Conservation (phyloP, 2,888 invertebrate genomes). For the Torymus texanus region DNA sequence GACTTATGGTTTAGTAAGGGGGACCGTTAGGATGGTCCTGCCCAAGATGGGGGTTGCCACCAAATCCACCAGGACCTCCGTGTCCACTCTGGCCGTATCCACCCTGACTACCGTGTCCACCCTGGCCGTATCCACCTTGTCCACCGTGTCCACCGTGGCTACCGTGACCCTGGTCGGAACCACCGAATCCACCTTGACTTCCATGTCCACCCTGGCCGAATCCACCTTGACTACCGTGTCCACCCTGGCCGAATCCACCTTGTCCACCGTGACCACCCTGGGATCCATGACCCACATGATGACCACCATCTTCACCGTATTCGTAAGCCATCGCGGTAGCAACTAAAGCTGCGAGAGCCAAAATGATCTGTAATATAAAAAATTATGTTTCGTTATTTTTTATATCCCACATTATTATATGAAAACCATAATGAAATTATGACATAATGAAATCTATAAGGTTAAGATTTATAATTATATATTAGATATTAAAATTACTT, state of each 20-base stretch:
- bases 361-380: conserved; percentile 10
- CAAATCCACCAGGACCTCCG: no score
- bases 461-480: no score
- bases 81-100: no score
- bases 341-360: conserved; percentile 9
- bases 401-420: no score
- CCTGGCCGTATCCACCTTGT: not conserved
- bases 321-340: conserved; percentile 17
- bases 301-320: conserved; percentile 57
- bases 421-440: no score
- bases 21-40: no score
- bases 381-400: no score
- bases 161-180: not conserved
- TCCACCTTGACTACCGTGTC: conserved; percentile 33
- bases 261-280: not conserved
- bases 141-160: not conserved
- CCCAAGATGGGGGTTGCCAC: no score
- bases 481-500: no score
- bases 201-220: conserved; percentile 49
- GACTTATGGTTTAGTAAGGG: no score
- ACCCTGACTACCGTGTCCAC: no score
- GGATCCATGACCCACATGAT: conserved; percentile 39
- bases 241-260: conserved; percentile 54
- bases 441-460: no score
- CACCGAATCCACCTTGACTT: not conserved